Evolutionary conservation across 2,797 vertebrate genomes (phyloP), one percentile per base, ranked within the genome.

Genomic region (Brachymystax lenok): DNA sequence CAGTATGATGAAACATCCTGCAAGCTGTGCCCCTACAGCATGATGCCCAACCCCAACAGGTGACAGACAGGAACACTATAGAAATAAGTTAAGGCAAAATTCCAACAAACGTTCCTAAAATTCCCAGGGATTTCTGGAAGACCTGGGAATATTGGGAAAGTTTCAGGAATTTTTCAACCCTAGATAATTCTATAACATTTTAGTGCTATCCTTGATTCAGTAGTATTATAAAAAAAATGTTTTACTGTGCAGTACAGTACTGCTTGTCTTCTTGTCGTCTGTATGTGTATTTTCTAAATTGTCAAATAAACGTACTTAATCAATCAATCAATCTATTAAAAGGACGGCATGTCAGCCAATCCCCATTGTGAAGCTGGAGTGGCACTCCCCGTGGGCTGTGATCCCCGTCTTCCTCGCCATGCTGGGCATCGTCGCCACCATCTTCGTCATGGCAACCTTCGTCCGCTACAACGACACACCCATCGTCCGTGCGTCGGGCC

Each of bases 351-450:
- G 97, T 88, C 96, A 96, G 73, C 94, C 95, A 0, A 98, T 98
- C 46, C 98, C 98, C 77, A 95, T 99, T 64, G 91, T 96, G 71
- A 96, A 96, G 81, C 94, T 99, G 86, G 97, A 98, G 84, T 99
- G 98, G 98, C 96, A 96, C 89, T 99, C 97, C 0, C 95, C 98
- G 3, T 99, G 98, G 98, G 97, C 97, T 0, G 93, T 98, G 21
- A 97, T 98, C 19, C 97, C 98, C 0, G 97, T 99, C 71, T 97
- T 99, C 89, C 86, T 99, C 79, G 97, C 97, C 10, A 96, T 98
- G 96, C 88, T 99, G 52, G 98, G 98, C 0, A 99, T 99, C 88
- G 85, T 97, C 0, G 97, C 98, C 75, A 99, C 98, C 28, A 95
- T 97, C 75, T 96, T 97, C 0, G 97, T 99, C 78, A 93, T 98